Conservation (phyloP, 2,888 invertebrate genomes). For the Drosophila limbata region DNA sequence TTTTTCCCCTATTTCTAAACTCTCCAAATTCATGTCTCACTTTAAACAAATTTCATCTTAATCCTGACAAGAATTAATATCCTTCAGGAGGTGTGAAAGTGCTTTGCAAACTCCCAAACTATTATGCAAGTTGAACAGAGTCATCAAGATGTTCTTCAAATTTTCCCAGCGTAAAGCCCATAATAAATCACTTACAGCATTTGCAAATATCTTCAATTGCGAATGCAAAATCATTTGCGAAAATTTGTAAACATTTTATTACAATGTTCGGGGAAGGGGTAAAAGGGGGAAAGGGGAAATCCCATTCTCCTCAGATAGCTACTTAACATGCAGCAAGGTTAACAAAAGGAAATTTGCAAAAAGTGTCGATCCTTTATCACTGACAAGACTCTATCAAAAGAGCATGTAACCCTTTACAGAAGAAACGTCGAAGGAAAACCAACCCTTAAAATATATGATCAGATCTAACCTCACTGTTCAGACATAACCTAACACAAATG, state of each 20-base stretch:
- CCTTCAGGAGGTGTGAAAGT: constrained; percentile 15
- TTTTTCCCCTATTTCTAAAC: too few species aligned
- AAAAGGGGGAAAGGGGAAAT: constrained; percentile 14
- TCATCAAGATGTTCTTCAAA: constrained; percentile 35
- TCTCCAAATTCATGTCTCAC: too few species aligned
- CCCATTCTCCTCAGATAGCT: constrained; percentile 47
- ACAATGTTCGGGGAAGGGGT: constrained; percentile 24
- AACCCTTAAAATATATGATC: constrained; percentile 12
- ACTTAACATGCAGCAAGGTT: constrained; percentile 56
- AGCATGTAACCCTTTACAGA: constrained; percentile 45
- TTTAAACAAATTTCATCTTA: background rate
- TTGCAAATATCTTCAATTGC: constrained; percentile 27
- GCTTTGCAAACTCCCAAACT: constrained; percentile 2
- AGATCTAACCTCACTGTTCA: background rate
- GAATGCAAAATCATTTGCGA: constrained; percentile 73
- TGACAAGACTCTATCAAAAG: constrained; percentile 43
- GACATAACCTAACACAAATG: constrained; percentile 8
- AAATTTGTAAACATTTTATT: constrained; percentile 81
- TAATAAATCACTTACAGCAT: constrained; percentile 60
- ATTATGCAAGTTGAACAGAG: constrained; percentile 49
- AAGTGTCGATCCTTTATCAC: constrained; percentile 29
- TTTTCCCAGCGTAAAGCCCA: constrained; percentile 42
- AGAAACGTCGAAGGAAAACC: constrained; percentile 1
- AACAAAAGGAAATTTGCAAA: constrained; percentile 51
- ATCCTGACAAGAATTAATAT: constrained; percentile 19